Conservation (phyloP, 37 sponge, comb jelly and placozoan genomes). For the Agelas oroides region DNA sequence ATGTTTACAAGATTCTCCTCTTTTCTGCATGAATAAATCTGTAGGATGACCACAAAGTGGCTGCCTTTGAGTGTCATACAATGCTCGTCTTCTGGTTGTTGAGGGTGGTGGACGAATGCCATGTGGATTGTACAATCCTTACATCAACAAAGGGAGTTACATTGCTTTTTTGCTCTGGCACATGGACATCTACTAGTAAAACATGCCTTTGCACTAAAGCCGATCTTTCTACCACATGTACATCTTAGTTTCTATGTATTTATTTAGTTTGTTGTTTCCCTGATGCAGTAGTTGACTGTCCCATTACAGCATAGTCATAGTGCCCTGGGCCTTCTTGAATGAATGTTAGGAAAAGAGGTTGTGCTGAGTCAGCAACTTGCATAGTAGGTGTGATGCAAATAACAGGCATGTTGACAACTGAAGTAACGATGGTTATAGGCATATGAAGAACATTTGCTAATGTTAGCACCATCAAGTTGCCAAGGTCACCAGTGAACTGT, state of each 20-base stretch:
- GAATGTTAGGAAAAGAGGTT: background rate
- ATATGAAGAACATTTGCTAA: constrained; percentile 1
- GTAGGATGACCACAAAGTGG: background rate
- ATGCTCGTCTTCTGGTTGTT: background rate
- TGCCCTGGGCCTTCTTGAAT: constrained; percentile 5
- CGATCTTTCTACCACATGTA: background rate
- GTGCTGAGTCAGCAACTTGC: background rate
- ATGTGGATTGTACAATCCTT: background rate
- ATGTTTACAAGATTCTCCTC: background rate
- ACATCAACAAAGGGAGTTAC: background rate
- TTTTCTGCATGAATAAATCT: background rate
- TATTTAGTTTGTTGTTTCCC: background rate
- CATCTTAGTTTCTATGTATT: background rate
- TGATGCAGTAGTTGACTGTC: no score
- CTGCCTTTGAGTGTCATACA: background rate
- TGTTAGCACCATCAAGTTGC: constrained; percentile 22
- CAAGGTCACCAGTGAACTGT: constrained; percentile 17
- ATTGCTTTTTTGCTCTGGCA: background rate
- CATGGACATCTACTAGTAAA: background rate
- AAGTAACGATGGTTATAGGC: constrained; percentile 1
- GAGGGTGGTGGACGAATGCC: background rate
- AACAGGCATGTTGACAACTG: background rate
- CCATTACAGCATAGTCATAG: background rate
- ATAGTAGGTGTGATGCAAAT: background rate
- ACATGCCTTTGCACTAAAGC: background rate